phyloP scores from a whole-genome alignment of 2,113 vertebrate species.

The Emydocephalus ijimae region DNA sequence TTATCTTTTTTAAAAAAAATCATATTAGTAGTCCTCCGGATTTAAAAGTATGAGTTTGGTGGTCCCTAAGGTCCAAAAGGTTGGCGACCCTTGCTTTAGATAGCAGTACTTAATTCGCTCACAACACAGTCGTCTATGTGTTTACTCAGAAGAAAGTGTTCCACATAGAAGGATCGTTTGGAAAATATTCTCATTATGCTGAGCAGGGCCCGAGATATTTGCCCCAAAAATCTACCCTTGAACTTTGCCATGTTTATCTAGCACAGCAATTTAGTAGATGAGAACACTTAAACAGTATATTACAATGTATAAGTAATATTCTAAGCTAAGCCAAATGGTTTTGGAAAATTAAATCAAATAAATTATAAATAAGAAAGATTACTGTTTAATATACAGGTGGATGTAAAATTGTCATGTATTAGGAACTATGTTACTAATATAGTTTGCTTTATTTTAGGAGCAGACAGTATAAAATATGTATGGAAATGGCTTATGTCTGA shows the following conservation, averaged over 20 bases:
- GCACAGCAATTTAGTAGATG: background rate
- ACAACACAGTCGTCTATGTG: background rate
- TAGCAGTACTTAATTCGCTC: background rate
- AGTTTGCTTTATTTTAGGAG: background rate
- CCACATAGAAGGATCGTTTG: background rate
- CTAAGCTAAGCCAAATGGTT: background rate
- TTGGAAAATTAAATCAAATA: background rate
- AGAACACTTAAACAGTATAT: rapidly evolving
- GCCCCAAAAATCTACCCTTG: background rate
- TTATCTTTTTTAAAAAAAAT: no score
- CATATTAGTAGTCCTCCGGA: no score
- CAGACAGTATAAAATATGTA: background rate
- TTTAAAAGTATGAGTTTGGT: no score
- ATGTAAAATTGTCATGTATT: background rate
- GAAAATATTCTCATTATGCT: background rate
- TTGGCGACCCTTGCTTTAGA: background rate
- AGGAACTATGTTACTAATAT: background rate
- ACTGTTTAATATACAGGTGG: background rate
- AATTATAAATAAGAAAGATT: background rate
- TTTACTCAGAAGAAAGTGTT: background rate
- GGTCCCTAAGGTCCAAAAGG: no score
- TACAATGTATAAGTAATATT: background rate
- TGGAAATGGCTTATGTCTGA: no score
- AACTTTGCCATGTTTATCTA: background rate
- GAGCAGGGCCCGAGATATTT: background rate